Evolutionary conservation across 2,113 vertebrate species (phyloP), one percentile per base, ranked within the genome.

Genomic region (Lophius piscatorius): DNA sequence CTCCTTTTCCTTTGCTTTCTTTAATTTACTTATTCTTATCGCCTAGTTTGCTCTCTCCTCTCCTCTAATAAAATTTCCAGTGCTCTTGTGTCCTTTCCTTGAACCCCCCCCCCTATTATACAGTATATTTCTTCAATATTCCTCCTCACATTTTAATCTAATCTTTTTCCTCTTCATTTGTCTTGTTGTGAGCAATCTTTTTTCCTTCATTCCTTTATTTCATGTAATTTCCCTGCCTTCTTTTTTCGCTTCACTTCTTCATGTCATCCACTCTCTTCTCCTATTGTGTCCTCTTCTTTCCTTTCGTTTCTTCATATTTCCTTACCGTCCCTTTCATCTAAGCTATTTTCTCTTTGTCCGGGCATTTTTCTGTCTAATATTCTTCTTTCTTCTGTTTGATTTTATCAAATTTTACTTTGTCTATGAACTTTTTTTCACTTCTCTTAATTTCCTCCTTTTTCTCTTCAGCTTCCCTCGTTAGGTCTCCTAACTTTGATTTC

Each of bases 21-120:
- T 31, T 68, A 28, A 26, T 74, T 41, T 61, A 24, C 38, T 35
- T 22, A 6, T 6, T 57, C n/a, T 16, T 40, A 16, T 58, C 10
- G 18, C 9, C 23, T 57, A n/a, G 5, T 56, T 31, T 9, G 9
- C 40, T 48, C 20, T 36, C 41, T 36, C 26, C 42, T 52, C 36
- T 73, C 31, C 9, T 16, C 36, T 17, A 35, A 16, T 46, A n/a
- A n/a, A n/a, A n/a, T 36, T 36, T 31, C 45, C 31, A 12, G 38
- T 60, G 0, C 9, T 49, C 38, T 45, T 5, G 16, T 40, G 35
- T 63, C 36, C 45, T 50, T 38, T 28, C 8, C 14, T 46, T 44
- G 20, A 13, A 40, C 21, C 13, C 22, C 17, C 4, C 13, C 24
- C 23, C 50, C 4, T 22, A n/a, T n/a, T n/a, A n/a, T n/a, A n/a